phyloP scores from a whole-genome alignment of 2,113 vertebrate species.

The Cololabis saira region DNA sequence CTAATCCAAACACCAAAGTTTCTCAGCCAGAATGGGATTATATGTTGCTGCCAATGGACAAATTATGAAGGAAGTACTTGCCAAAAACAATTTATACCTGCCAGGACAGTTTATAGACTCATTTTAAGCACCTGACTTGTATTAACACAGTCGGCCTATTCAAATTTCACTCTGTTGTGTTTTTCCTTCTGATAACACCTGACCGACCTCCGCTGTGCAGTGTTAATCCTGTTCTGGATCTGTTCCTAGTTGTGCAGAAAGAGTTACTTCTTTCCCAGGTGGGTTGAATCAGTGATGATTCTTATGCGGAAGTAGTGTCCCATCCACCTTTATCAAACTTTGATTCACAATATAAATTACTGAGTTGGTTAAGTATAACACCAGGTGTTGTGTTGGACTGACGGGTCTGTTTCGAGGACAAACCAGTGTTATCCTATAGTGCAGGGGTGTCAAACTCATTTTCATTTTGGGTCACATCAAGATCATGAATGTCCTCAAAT shows the following conservation, averaged over 20 bases:
- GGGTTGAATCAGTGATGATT: neutral
- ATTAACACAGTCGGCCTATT: neutral
- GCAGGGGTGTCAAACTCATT: no score
- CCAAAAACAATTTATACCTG: neutral
- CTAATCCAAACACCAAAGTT: neutral
- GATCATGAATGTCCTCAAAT: no score
- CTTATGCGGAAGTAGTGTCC: neutral
- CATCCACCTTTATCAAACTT: neutral
- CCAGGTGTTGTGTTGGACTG: neutral
- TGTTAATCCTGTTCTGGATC: neutral
- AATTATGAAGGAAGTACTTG: neutral
- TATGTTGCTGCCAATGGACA: conserved; percentile 7
- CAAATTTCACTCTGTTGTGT: no score
- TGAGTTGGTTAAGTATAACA: neutral
- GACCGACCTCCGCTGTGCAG: neutral
- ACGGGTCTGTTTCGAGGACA: no score
- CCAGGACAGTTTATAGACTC: neutral
- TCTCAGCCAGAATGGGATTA: neutral
- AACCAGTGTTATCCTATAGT: neutral
- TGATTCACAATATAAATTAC: neutral
- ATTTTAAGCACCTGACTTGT: neutral
- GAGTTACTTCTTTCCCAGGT: neutral
- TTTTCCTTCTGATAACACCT: neutral
- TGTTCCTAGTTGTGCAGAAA: neutral
- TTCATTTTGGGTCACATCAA: no score